Conservation (phyloP, 2,888 invertebrate genomes). For the Linnaemya tessellans region DNA sequence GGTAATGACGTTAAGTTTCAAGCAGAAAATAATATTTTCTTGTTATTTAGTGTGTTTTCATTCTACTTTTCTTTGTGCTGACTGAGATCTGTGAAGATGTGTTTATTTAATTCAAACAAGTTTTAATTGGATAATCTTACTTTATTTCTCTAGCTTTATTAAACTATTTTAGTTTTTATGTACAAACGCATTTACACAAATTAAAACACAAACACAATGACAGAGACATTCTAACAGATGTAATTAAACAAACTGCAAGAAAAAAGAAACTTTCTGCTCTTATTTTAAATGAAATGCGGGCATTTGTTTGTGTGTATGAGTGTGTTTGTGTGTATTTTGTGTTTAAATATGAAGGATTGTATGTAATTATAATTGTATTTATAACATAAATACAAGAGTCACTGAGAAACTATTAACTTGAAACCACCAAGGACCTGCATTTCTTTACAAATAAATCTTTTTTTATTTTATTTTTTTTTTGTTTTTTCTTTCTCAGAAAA, state of each 20-base stretch:
- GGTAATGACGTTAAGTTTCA: slow-evolving; percentile 14
- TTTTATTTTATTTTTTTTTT: slow-evolving; percentile 1
- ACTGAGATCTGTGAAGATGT: slow-evolving; percentile 57
- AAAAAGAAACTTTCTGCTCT: slow-evolving; percentile 45
- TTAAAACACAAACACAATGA: background rate
- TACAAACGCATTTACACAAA: slow-evolving; percentile 27
- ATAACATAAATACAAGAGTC: slow-evolving; percentile 55
- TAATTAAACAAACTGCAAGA: background rate
- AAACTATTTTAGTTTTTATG: slow-evolving; percentile 1
- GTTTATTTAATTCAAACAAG: slow-evolving; percentile 65
- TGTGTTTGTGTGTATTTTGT: background rate
- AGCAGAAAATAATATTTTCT: slow-evolving; percentile 28
- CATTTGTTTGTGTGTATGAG: background rate
- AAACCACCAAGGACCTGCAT: slow-evolving; percentile 59
- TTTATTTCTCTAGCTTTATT: slow-evolving; percentile 42
- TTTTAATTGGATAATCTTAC: slow-evolving; percentile 71
- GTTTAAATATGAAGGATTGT: background rate
- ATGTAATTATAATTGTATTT: slow-evolving; percentile 49
- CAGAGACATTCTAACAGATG: background rate
- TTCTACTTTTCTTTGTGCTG: background rate
- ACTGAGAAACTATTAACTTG: slow-evolving; percentile 60
- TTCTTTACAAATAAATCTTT: slow-evolving; percentile 21
- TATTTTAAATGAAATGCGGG: slow-evolving; percentile 30
- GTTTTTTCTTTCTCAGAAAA: background rate
- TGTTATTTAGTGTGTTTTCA: background rate